A percentile compares a stretch with the other conserved stretches of the same genome.
Evolutionary conservation across 1,140 invertebrate genomes (phyloP).

Genomic region (Lasioglossum baleicum): DNA sequence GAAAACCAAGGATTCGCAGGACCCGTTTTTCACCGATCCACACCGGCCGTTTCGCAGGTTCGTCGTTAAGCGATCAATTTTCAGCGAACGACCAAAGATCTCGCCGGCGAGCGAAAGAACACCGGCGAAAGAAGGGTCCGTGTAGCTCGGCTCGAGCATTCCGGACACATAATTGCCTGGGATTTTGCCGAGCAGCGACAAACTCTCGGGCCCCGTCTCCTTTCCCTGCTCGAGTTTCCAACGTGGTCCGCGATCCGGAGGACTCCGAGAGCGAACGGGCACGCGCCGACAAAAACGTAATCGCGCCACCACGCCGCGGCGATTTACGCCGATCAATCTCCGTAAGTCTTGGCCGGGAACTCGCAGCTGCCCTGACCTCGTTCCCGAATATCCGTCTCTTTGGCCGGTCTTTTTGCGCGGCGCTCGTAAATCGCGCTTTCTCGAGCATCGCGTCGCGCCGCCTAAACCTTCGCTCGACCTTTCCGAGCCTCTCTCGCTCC

Average conservation of each 20-base stretch:
- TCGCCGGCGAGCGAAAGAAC: constrained; percentile 8
- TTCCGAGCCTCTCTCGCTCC: background rate
- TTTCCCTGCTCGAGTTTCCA: constrained; percentile 33
- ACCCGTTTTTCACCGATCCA: constrained; percentile 1
- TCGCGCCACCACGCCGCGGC: constrained; percentile 48
- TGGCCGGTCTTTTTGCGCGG: constrained; percentile 28
- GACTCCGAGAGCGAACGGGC: constrained; percentile 9
- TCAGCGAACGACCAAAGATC: background rate
- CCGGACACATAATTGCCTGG: constrained; percentile 70
- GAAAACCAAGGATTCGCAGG: background rate
- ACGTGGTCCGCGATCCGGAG: constrained; percentile 33
- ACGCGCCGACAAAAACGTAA: constrained; percentile 68
- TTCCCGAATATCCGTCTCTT: constrained; percentile 39
- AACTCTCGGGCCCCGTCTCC: constrained; percentile 62
- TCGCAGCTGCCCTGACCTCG: constrained; percentile 36
- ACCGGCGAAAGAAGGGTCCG: background rate
- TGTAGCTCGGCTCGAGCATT: constrained; percentile 49
- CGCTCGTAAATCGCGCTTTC: constrained; percentile 43
- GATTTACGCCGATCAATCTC: constrained; percentile 51
- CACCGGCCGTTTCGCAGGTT: background rate
- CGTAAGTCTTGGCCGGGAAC: constrained; percentile 28
- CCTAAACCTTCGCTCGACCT: background rate
- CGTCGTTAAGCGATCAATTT: background rate
- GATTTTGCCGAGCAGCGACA: constrained; percentile 73
- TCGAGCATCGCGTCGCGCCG: constrained; percentile 10